phyloP scores from a whole-genome alignment of 2,797 vertebrate species.

The Neosilurus mollespiculum region DNA sequence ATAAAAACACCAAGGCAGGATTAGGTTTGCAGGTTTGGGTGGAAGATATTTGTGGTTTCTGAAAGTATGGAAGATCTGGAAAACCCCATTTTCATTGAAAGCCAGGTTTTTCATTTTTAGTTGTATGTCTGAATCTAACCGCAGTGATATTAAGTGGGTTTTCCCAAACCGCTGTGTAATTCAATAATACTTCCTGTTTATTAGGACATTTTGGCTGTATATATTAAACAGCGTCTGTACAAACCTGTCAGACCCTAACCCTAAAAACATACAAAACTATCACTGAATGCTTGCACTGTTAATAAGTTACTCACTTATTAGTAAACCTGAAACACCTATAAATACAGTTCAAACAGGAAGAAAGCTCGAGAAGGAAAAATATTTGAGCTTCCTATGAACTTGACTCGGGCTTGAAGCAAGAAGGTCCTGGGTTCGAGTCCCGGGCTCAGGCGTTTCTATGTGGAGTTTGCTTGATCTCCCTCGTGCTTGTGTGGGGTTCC shows the following conservation, averaged over 20 bases:
- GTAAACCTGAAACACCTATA: not conserved
- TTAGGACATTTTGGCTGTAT: not conserved
- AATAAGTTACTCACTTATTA: not conserved
- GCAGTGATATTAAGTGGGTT: not conserved
- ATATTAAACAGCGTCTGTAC: not conserved
- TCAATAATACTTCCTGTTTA: not conserved
- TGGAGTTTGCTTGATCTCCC: too few species aligned
- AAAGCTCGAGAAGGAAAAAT: not conserved
- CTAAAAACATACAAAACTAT: not conserved
- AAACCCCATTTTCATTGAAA: not conserved
- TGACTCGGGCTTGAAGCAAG: not conserved
- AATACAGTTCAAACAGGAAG: not conserved
- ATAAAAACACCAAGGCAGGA: not conserved
- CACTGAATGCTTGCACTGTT: not conserved
- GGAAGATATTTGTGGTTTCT: not conserved
- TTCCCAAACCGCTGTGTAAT: not conserved
- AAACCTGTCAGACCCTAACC: not conserved
- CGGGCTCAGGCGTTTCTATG: too few species aligned
- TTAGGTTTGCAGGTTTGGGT: not conserved
- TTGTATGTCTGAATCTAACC: not conserved
- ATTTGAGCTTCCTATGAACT: not conserved
- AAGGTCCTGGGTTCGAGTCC: too few species aligned
- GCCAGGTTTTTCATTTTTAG: not conserved
- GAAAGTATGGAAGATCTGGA: not conserved
- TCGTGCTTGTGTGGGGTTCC: too few species aligned